These are phyloP conservation scores for Falco naumanni DNA, from an alignment of 2,797 vertebrate genomes.

Conservation along the genomic window DNA sequence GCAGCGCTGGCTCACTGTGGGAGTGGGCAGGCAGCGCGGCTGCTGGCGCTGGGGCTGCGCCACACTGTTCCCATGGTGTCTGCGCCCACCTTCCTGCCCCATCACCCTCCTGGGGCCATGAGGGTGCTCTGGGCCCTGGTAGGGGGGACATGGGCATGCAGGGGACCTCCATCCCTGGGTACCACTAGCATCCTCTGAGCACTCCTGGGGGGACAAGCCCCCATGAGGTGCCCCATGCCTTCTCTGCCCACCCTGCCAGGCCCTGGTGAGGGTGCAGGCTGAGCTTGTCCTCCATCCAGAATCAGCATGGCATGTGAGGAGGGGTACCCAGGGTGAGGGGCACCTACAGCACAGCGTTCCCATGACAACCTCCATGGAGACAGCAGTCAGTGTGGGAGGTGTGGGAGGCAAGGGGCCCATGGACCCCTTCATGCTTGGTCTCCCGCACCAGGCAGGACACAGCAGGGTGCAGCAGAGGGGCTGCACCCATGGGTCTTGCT, in stretches of 20 bases:
- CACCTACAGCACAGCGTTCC: background rate
- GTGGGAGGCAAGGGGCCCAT: background rate
- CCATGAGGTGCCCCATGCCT: accelerated
- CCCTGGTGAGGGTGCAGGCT: background rate
- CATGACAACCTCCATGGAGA: slow-evolving; percentile 59
- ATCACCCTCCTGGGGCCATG: accelerated
- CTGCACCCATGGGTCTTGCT: background rate
- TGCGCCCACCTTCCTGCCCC: background rate
- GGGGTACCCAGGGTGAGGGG: slow-evolving; percentile 32
- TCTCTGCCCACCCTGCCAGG: background rate
- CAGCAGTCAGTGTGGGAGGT: background rate
- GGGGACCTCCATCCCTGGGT: accelerated
- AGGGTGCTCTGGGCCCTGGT: background rate
- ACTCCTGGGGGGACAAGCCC: accelerated
- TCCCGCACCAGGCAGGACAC: accelerated
- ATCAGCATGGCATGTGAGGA: background rate
- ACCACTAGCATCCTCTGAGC: accelerated
- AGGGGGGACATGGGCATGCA: accelerated
- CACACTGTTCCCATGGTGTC: accelerated
- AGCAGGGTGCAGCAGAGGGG: background rate
- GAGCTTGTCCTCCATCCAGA: accelerated
- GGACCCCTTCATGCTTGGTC: background rate
- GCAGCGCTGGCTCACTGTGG: background rate
- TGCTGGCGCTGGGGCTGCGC: background rate
- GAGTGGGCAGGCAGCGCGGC: background rate